Evolutionary conservation across 2,797 vertebrate species (phyloP), one percentile per base, ranked within the genome.

Genomic region (Yasuhikotakia modesta): DNA sequence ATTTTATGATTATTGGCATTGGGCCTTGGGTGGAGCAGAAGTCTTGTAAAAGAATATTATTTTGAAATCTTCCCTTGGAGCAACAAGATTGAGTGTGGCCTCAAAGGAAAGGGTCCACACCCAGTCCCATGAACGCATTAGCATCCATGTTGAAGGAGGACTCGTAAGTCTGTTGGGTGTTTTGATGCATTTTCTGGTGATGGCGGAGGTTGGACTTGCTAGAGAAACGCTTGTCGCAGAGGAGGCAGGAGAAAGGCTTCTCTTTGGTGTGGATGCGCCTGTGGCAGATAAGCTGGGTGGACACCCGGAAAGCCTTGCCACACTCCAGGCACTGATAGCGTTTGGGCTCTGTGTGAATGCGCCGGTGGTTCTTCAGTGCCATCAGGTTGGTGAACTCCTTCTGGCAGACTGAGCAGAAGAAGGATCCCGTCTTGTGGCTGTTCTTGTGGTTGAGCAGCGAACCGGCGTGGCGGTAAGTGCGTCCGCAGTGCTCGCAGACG

Each of bases 381-480:
- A 96, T 94, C 70, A 94, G 90, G 88, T 94, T 94, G 81, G 89
- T 90, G 87, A 94, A 94, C 88, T 94, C 91, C 64, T 94, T 94
- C 79, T 93, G 92, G 86, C 94, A 94, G 50, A 92, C 85, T 0
- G 91, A 84, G 88, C 96, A 97, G 76, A 92, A 93, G 79, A 95
- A 97, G 35, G 93, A 91, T 74, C 96, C 96, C 0, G 91, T 96
- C 89, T 96, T 95, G 89, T 97, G 96, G 85, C 94, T 97, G 91
- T 96, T 96, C 74, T 96, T 96, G 89, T 97, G 96, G 87, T 97
- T 97, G 78, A 96, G 95, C 67, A 97, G 93, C 50, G 96, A 97
- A 83, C 96, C 95, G 0, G 95, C 95, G 0, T 97, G 96, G 66
- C 95, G 95, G 78, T 97, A 98, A 0, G 94, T 93, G 21, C 95